Base-by-base conservation (phyloP, 1,140 invertebrate genomes). In the Aphis craccivora region DNA sequence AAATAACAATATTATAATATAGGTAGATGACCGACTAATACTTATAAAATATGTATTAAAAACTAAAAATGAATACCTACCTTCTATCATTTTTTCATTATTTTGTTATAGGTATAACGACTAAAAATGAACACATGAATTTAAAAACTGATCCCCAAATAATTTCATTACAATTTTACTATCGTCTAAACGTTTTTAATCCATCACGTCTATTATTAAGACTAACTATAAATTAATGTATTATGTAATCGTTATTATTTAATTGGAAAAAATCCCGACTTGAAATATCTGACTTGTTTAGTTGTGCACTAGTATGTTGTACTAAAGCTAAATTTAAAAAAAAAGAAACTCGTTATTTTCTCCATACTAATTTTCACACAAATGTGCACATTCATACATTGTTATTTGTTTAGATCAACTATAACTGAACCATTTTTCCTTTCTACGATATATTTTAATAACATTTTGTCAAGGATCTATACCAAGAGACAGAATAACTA, bases 331-430 rank as follows among this genome's bases (percentile, higher is more conserved):
- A 88, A 51, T 88, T n/a, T 51, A 35, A 88, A 35, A 48, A 35
- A 48, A 88, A 23, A 89, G 48, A 89, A 89, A 89, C 48, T 89
- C 18, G 86, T 51, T 87, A 87, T 87, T 87, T 87, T 87, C 86
- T 87, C 30, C 45, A 87, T 87, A 37, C 35, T 89, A 89, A 89
- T 89, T 55, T 89, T 40, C 1, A 37, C 37, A 53, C 9, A 89
- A 89, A 89, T 89, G 37, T 55, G 35, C 22, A 5, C 35, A 30
- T 55, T 51, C 35, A 37, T 37, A 23, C 20, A 53, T 53, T 55
- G 2, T 89, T 55, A 53, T 53, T 89, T 89, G 23, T 89, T 40
- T 89, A 11, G 4, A 55, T 30, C 40, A 89, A 53, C 30, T 89
- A 23, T 35, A 53, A 53, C 48, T 53, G 18, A 53, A 88, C 35